Percentiles rank a stretch among this genome's conserved stretches.
phyloP scores from a whole-genome alignment of 2,113 vertebrate species.

The Labeo catla region DNA sequence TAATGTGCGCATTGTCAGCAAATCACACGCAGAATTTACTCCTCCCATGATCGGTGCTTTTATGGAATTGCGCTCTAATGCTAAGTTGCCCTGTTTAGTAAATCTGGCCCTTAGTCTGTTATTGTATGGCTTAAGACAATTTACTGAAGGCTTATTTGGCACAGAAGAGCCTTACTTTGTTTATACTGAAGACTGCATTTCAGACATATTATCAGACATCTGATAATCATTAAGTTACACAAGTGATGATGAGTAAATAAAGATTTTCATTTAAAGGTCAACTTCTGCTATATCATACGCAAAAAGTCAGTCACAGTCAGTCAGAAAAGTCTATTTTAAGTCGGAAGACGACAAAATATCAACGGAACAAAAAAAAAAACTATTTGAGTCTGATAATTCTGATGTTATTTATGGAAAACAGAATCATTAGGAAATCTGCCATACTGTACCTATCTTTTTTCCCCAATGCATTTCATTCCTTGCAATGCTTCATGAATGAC shows the following conservation, averaged over 20 bases:
- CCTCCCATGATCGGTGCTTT: no score
- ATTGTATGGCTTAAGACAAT: not conserved
- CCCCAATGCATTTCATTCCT: constrained; percentile 56
- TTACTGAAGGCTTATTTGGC: not conserved
- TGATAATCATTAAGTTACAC: not conserved
- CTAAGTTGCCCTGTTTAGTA: no score
- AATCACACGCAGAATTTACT: no score
- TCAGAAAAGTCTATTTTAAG: not conserved
- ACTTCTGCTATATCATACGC: not conserved
- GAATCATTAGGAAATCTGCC: constrained; percentile 63
- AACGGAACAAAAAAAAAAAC: not conserved
- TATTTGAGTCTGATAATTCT: not conserved
- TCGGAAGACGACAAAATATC: not conserved
- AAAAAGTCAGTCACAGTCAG: not conserved
- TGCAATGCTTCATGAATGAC: constrained; percentile 73
- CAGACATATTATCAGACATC: not conserved
- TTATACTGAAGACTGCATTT: not conserved
- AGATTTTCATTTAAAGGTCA: not conserved
- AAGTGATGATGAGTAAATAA: not conserved
- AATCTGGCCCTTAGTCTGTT: no score
- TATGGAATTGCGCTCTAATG: no score
- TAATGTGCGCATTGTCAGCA: no score
- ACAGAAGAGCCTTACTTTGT: not conserved
- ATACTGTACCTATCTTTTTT: constrained; percentile 58
- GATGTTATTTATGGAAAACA: constrained; percentile 66